Evolutionary conservation across 92 coral and sea anemone species (phyloP).

Genomic region (Palythoa caribaeorum): DNA sequence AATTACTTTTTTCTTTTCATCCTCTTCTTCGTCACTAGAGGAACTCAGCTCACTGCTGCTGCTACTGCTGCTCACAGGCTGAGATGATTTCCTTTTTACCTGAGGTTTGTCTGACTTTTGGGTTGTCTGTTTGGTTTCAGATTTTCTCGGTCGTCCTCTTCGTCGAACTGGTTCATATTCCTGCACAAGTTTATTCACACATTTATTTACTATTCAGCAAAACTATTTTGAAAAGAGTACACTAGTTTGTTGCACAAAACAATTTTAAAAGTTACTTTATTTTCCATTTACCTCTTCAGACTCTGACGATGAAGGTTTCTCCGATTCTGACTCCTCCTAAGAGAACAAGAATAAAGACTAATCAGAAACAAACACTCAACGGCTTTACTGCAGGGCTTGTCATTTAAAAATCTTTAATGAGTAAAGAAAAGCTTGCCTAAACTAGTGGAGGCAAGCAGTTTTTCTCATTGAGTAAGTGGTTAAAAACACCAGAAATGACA

Average conservation of each 20-base stretch:
- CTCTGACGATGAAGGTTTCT: conserved; percentile 38
- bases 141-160: conserved; percentile 40
- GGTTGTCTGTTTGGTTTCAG: conserved; percentile 25
- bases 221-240: background rate
- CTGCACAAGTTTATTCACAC: background rate
- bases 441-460: no score
- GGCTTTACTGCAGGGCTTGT: no score
- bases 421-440: no score
- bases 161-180: conserved; percentile 42
- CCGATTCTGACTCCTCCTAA: conserved; percentile 43
- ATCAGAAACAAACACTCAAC: no score
- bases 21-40: conserved; percentile 69
- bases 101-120: conserved; percentile 21
- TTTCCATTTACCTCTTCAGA: conserved; percentile 32
- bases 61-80: conserved; percentile 64
- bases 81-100: conserved; percentile 58
- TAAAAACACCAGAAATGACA: no score
- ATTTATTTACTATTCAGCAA: no score
- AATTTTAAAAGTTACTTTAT: background rate
- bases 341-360: background rate
- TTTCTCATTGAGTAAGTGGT: no score
- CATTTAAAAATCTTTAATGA: no score
- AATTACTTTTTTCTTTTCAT: conserved; percentile 24
- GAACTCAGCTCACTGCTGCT: conserved; percentile 63
- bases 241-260: background rate